Evolutionary conservation across 2,113 vertebrate species (phyloP).

Genomic region (Mesembrinibis cayennensis): DNA sequence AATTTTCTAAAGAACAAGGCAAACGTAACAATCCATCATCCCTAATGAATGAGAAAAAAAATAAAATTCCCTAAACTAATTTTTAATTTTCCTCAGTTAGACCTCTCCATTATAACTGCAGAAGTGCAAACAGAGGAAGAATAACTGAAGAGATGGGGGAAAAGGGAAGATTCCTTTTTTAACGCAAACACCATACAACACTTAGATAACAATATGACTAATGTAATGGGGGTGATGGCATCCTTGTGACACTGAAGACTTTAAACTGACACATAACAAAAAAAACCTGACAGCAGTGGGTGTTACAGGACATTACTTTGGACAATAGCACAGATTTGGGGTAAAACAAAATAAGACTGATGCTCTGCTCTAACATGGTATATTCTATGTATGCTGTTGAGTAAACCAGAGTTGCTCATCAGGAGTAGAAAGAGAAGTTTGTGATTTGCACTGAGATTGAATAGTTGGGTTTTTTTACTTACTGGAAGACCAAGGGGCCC

Average conservation of each 20-base stretch:
- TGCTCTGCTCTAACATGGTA: slow-evolving; percentile 2
- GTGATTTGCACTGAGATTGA: slow-evolving; percentile 74
- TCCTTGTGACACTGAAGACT: slow-evolving; percentile 4
- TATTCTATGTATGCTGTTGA: not conserved
- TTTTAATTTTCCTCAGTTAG: not conserved
- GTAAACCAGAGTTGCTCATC: slow-evolving; percentile 68
- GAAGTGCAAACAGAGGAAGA: not conserved
- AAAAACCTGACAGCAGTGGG: not conserved
- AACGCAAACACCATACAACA: slow-evolving; percentile 50
- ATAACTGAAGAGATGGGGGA: not conserved
- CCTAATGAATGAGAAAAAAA: not conserved
- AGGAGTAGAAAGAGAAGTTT: slow-evolving; percentile 68
- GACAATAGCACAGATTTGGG: not conserved
- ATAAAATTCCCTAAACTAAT: not conserved
- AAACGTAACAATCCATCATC: not conserved
- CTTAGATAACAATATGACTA: slow-evolving; percentile 20
- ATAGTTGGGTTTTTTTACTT: slow-evolving; percentile 83
- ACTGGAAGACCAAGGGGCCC: slow-evolving; percentile 98
- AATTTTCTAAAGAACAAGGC: slow-evolving; percentile 18
- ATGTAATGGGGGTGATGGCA: slow-evolving; percentile 6
- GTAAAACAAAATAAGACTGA: slow-evolving; percentile 25
- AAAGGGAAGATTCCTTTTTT: not conserved
- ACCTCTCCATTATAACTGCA: not conserved
- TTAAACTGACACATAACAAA: slow-evolving; percentile 36
- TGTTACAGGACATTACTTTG: not conserved